A percentile compares a stretch with the other conserved stretches of the same genome.
Evolutionary conservation across 2,888 invertebrate species (phyloP).

Genomic region (Axea sp.): DNA sequence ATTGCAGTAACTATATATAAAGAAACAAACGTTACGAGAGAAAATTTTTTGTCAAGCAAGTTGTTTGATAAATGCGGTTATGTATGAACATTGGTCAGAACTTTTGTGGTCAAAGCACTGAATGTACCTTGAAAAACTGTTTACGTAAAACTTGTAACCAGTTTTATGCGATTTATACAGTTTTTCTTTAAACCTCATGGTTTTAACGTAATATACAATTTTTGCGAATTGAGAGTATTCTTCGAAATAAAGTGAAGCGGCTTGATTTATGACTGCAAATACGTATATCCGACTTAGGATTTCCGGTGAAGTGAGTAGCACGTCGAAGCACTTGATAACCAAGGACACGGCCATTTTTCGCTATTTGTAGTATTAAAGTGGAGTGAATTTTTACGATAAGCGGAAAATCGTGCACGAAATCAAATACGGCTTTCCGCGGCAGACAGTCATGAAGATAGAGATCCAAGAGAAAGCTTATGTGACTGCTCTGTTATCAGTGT

Average conservation of each 20-base stretch:
- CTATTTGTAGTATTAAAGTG: slow-evolving; percentile 32
- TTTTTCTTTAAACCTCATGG: background rate
- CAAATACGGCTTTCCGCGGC: slow-evolving; percentile 32
- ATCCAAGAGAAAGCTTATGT: slow-evolving; percentile 15
- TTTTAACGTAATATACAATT: slow-evolving; percentile 22
- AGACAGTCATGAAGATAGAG: slow-evolving; percentile 34
- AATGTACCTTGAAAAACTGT: slow-evolving; percentile 9
- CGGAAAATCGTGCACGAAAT: slow-evolving; percentile 52
- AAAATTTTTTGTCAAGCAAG: too few relatives aligned
- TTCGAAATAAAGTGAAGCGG: background rate
- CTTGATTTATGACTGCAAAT: slow-evolving; percentile 31
- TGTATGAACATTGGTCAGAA: too few relatives aligned
- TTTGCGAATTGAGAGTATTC: slow-evolving; percentile 2
- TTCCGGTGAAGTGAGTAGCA: slow-evolving; percentile 16
- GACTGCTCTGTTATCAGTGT: slow-evolving; percentile 36
- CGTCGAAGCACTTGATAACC: slow-evolving; percentile 24
- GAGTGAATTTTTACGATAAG: slow-evolving; percentile 50
- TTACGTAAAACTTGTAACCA: slow-evolving; percentile 10
- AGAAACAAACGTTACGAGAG: too few relatives aligned
- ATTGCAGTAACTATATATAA: too few relatives aligned
- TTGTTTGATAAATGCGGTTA: too few relatives aligned
- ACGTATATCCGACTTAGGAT: slow-evolving; percentile 27
- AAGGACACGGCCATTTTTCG: slow-evolving; percentile 22
- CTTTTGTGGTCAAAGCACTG: too few relatives aligned
- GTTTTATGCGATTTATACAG: slow-evolving; percentile 4